Evolutionary conservation across 1,140 invertebrate genomes (phyloP), one percentile per base, ranked within the genome.

Genomic region (Drosophila lacertosa): DNA sequence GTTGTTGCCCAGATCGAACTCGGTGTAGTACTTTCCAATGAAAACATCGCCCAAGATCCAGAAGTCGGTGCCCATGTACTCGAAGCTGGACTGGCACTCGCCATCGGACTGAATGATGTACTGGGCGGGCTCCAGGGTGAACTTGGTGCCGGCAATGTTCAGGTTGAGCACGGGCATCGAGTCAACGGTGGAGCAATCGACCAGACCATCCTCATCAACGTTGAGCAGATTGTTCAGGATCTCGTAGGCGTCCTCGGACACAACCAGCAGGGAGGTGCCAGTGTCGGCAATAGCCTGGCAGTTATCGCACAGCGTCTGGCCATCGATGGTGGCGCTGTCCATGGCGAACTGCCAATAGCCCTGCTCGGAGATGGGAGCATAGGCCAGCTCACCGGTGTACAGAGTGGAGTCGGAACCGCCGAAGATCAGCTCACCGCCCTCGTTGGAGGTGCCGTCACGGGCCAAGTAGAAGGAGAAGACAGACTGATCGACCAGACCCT

Each of bases 11-110:
- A 97, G 92, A 92, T 99, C 98, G 92, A 99, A 99, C 92, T 98
- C 97, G 0, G 98, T 98, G 92, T 99, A 99, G 91, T 94, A 99
- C 74, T 94, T 94, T 53, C 98, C 98, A 91, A 99, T 98, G 92
- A 99, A 99, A 60, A 99, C 97, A 92, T 99, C 98, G 44, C 98
- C 98, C 58, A 99, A 92, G 92, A 99, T 99, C 98, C 98, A 99
- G 73, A 99, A 93, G 97, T 93, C 39, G 96, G 97, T 35, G 96
- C 97, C 82, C 78, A 88, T 88, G 24, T 89, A 88, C 66, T 77
- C 42, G 18, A 88, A 88, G 58, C 58, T 32, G 96, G 97, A 32
- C 97, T 97, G 97, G 92, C 99, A 99, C 58, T 97, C 97, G 39
- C 99, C 91, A 81, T 98, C 99, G 45, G 98, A 93, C 91, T 95